Percentiles rank a stretch among this genome's conserved stretches.
Evolutionary conservation across 1,140 invertebrate genomes (phyloP).

Genomic region (Drosophila prosaltans): DNA sequence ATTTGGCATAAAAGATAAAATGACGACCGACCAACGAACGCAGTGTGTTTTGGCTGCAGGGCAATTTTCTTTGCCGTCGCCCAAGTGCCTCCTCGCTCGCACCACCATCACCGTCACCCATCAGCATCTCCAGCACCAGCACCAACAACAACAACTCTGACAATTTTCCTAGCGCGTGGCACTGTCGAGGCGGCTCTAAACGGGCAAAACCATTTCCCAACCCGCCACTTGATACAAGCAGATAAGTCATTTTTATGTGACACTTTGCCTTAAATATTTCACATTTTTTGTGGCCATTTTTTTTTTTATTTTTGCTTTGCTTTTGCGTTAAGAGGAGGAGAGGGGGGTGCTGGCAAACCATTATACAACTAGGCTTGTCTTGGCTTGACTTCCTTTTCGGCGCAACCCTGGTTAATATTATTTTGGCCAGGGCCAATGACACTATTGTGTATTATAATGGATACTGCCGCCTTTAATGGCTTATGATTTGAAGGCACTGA

Average conservation of each 20-base stretch:
- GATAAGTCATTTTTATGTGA: constrained; percentile 83
- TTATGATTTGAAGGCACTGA: constrained; percentile 65
- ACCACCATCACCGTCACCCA: constrained; percentile 10
- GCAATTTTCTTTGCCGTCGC: constrained; percentile 47
- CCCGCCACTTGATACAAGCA: constrained; percentile 73
- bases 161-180: constrained; percentile 77
- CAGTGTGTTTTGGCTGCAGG: constrained; percentile 53
- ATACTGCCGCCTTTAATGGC: constrained; percentile 68
- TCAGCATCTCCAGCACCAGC: too few relatives aligned
- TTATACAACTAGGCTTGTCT: constrained; percentile 55
- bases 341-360: constrained; percentile 31
- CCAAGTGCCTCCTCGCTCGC: constrained; percentile 14
- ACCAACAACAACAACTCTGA: constrained; percentile 36
- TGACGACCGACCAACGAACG: constrained; percentile 50
- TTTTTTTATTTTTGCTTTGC: constrained; percentile 24
- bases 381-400: background rate
- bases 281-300: constrained; percentile 70
- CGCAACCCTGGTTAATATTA: constrained; percentile 15
- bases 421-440: constrained; percentile 61
- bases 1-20: constrained; percentile 79
- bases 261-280: constrained; percentile 82
- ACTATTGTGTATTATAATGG: constrained; percentile 74
- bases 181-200: constrained; percentile 41
- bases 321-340: background rate
- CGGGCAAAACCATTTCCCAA: constrained; percentile 42